phyloP scores from a whole-genome alignment of 2,888 invertebrate species.

The Eupithecia vulgata region DNA sequence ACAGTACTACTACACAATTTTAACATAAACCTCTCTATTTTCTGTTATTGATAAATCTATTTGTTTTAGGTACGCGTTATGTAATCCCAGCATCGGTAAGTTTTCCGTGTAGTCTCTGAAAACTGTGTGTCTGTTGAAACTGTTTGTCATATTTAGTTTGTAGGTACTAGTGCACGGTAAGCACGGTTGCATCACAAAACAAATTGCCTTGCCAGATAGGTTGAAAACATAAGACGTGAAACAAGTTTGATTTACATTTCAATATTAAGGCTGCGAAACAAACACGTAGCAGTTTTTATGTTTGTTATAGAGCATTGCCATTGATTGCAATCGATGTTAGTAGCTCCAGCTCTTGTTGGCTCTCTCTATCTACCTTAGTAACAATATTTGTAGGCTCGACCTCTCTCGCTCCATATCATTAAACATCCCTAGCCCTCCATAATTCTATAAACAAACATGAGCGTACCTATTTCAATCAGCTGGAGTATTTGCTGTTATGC shows the following conservation, averaged over 20 bases:
- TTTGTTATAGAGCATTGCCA: slow-evolving; percentile 21
- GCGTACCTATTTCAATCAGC: neutral
- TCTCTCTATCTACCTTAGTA: neutral
- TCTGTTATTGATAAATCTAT: slow-evolving; percentile 16
- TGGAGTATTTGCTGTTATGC: neutral
- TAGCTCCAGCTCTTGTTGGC: neutral
- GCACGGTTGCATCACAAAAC: slow-evolving; percentile 27
- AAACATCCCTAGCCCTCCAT: neutral
- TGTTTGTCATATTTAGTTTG: slow-evolving; percentile 23
- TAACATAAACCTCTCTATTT: neutral
- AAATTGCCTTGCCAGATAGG: slow-evolving; percentile 25
- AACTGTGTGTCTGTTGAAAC: slow-evolving; percentile 29
- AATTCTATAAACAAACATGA: neutral
- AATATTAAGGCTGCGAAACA: slow-evolving; percentile 24
- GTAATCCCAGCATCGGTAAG: slow-evolving; percentile 60
- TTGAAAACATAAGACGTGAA: slow-evolving; percentile 28
- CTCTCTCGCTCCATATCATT: neutral
- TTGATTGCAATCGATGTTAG: slow-evolving; percentile 6
- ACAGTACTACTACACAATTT: neutral
- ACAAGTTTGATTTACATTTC: slow-evolving; percentile 26
- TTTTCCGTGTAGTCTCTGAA: slow-evolving; percentile 23
- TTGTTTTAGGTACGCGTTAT: slow-evolving; percentile 65
- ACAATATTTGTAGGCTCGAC: neutral
- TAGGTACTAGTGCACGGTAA: too few species aligned
- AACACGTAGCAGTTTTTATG: slow-evolving; percentile 24